These are phyloP conservation scores for Strix aluco DNA, from an alignment of 2,113 vertebrate genomes.

Conservation along the genomic window DNA sequence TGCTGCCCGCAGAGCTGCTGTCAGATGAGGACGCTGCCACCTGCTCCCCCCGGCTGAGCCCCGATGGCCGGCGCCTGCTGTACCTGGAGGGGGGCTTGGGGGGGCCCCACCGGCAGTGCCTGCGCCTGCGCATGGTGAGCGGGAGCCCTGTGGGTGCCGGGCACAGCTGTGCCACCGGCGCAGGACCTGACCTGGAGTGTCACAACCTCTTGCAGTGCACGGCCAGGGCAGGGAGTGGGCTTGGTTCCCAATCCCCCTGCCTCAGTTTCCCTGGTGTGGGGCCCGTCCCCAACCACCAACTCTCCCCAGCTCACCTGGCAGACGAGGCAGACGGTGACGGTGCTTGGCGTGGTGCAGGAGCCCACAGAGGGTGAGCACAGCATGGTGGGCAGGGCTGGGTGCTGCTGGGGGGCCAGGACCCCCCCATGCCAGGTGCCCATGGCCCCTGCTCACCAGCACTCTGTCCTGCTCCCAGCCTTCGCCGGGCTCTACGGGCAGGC, in stretches of 20 bases:
- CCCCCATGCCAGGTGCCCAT: rapidly evolving
- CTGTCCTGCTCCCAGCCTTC: slow-evolving; percentile 74
- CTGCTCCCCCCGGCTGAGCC: slow-evolving; percentile 91
- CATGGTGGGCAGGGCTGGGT: rapidly evolving
- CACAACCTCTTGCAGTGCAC: not conserved
- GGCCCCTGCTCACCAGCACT: rapidly evolving
- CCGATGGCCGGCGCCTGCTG: slow-evolving; percentile 85
- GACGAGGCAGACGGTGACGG: not conserved
- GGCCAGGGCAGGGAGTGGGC: rapidly evolving
- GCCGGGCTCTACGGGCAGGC: slow-evolving; percentile 83
- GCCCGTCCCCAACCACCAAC: rapidly evolving
- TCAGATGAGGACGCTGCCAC: slow-evolving; percentile 77
- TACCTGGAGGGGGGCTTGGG: slow-evolving; percentile 84
- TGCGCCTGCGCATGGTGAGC: slow-evolving; percentile 85
- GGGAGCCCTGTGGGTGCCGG: rapidly evolving
- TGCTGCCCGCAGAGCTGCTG: slow-evolving; percentile 78
- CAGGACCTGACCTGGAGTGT: rapidly evolving
- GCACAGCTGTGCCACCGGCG: rapidly evolving
- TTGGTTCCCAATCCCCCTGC: not conserved
- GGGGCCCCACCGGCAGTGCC: slow-evolving; percentile 88
- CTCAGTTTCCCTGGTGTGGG: not conserved
- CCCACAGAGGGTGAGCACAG: not conserved
- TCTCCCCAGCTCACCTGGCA: slow-evolving; percentile 42
- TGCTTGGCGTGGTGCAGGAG: not conserved
- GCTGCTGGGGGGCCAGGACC: not conserved